Percentiles rank a stretch among this genome's conserved stretches.
Conservation (phyloP, 2,888 invertebrate species). For the Brenthis ino region DNA sequence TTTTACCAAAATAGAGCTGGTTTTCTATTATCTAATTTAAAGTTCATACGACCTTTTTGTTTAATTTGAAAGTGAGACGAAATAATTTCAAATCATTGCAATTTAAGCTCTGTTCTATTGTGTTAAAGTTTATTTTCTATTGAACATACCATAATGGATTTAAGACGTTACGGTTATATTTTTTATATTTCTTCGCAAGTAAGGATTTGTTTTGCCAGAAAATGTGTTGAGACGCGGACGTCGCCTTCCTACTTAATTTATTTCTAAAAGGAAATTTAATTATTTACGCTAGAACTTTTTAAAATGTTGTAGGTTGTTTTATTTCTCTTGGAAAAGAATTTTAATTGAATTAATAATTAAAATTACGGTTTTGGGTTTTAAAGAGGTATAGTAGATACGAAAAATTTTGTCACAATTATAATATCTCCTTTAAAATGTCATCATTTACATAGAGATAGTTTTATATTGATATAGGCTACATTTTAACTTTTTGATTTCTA, state of each 20-base stretch:
- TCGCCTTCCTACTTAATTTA: conserved; percentile 45
- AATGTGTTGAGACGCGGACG: conserved; percentile 56
- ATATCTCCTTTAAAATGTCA: too few relatives aligned
- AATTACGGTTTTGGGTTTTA: too few relatives aligned
- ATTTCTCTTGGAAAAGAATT: too few relatives aligned
- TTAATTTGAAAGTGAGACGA: neutral
- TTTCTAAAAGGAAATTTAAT: conserved; percentile 39
- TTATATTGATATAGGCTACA: too few relatives aligned
- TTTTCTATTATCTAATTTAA: conserved; percentile 1
- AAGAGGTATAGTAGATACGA: too few relatives aligned
- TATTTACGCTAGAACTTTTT: conserved; percentile 14
- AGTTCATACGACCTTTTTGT: conserved; percentile 14
- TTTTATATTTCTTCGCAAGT: conserved; percentile 71
- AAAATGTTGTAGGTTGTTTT: neutral
- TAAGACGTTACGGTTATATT: conserved; percentile 60
- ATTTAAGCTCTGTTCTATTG: conserved; percentile 42
- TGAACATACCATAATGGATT: conserved; percentile 39
- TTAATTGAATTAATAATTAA: too few relatives aligned
- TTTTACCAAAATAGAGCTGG: fast-evolving
- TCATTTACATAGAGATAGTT: too few relatives aligned
- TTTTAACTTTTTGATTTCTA: too few relatives aligned
- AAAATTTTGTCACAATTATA: too few relatives aligned
- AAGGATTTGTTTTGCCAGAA: conserved; percentile 69
- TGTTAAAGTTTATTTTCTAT: conserved; percentile 47
- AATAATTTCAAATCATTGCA: conserved; percentile 35